phyloP scores from a whole-genome alignment of 92 coral and sea anemone genomes.

The Porites divaricata region DNA sequence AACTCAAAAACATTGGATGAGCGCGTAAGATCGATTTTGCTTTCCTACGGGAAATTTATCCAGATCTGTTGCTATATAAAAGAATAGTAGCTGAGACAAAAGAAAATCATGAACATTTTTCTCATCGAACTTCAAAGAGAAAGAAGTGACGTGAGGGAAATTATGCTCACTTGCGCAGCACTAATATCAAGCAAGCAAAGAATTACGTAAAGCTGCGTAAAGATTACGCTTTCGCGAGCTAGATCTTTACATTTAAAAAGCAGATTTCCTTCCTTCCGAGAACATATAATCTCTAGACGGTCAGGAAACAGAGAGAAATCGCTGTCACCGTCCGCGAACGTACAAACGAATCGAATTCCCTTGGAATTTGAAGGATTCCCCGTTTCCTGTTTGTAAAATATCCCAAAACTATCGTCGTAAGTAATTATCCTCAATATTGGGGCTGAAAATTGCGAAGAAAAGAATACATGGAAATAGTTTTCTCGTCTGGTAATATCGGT shows the following conservation, averaged over 20 bases:
- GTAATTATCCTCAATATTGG: conserved; percentile 5
- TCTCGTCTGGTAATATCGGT: background rate
- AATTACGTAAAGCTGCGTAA: background rate
- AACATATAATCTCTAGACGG: background rate
- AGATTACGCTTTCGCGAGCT: background rate
- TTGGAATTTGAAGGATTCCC: conserved; percentile 50
- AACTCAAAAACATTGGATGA: conserved; percentile 4
- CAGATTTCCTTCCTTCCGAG: background rate
- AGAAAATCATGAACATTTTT: background rate
- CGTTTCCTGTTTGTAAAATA: conserved; percentile 52
- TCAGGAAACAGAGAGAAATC: background rate
- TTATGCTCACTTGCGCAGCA: conserved; percentile 15
- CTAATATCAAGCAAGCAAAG: conserved; percentile 2
- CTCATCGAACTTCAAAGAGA: conserved; percentile 6
- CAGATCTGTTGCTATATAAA: conserved; percentile 1
- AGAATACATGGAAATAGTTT: background rate
- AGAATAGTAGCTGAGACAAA: background rate
- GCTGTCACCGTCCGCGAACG: background rate
- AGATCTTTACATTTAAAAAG: background rate
- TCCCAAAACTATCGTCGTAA: conserved; percentile 14
- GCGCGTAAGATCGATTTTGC: background rate
- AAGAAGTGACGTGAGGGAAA: conserved; percentile 21
- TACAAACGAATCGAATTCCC: conserved; percentile 42
- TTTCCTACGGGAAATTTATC: background rate
- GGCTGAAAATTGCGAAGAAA: conserved; percentile 4